Evolutionary conservation across 2,888 invertebrate genomes (phyloP).

Genomic region (Idaea dimidiata): DNA sequence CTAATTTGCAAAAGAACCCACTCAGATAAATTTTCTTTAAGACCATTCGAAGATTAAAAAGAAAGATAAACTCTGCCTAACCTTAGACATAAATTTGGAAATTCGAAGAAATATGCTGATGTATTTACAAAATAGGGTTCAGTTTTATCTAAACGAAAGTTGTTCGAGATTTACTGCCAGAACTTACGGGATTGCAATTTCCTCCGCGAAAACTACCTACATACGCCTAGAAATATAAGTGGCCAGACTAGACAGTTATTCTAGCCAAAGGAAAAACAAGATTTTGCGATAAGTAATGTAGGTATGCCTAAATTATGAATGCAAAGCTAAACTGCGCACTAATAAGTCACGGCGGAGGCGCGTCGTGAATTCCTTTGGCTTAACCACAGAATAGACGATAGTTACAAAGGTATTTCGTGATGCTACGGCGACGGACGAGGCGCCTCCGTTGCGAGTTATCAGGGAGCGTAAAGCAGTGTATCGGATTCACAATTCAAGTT

Average conservation of each 20-base stretch:
- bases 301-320: no score
- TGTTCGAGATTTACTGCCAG: background rate
- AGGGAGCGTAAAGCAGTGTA: background rate
- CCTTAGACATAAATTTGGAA: background rate
- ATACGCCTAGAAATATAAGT: background rate
- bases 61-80: conserved; percentile 18
- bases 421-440: no score
- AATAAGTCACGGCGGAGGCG: no score
- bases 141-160: background rate
- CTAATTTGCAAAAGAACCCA: conserved; percentile 4
- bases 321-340: no score
- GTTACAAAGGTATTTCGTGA: no score
- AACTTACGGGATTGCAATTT: background rate
- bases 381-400: no score
- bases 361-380: no score
- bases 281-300: background rate
- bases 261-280: background rate
- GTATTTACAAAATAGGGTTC: background rate
- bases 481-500: background rate
- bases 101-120: background rate
- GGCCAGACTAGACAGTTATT: background rate
- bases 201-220: background rate
- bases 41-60: conserved; percentile 15
- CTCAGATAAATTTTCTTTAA: conserved; percentile 22
- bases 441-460: background rate